Percentiles rank a stretch among this genome's conserved stretches.
Evolutionary conservation across 2,888 invertebrate species (phyloP).

Genomic region (Odontomyia ornata): DNA sequence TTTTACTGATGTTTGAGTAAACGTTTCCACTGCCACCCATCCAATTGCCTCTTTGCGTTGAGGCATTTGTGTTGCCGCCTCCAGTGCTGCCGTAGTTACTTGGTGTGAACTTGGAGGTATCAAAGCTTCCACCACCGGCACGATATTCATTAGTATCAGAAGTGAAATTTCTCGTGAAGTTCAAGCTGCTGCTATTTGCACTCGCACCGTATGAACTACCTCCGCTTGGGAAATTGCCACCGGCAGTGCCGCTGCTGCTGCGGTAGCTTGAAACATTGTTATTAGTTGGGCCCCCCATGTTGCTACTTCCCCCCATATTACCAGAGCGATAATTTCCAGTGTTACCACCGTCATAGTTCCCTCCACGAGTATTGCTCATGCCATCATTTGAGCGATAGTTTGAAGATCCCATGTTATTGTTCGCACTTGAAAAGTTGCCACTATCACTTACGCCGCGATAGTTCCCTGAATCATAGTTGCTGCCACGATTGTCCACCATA

Average conservation of each 20-base stretch:
- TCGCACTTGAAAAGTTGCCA: constrained; percentile 6
- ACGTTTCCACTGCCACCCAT: constrained; percentile 33
- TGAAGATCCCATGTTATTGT: constrained; percentile 3
- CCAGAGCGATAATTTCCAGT: constrained; percentile 15
- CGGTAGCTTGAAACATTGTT: constrained; percentile 25
- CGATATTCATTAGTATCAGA: constrained; percentile 23
- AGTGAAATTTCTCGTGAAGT: not conserved
- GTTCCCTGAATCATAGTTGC: constrained; percentile 21
- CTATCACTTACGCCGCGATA: constrained; percentile 9
- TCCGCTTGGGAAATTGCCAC: constrained; percentile 8
- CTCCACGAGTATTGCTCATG: constrained; percentile 16
- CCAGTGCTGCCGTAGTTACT: not conserved
- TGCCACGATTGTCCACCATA: constrained; percentile 5
- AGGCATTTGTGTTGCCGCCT: not conserved
- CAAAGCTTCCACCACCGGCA: constrained; percentile 24
- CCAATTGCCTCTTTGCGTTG: constrained; percentile 30
- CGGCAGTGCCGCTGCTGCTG: constrained; percentile 10
- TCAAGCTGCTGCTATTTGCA: not conserved
- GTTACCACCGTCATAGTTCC: constrained; percentile 13
- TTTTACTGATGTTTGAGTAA: constrained; percentile 18
- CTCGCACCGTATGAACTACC: not conserved
- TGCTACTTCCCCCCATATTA: not conserved
- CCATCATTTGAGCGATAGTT: constrained; percentile 15
- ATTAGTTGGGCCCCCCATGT: not conserved
- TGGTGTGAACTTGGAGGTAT: constrained; percentile 7